Conservation (phyloP, 2,113 vertebrate species). For the Egretta garzetta region DNA sequence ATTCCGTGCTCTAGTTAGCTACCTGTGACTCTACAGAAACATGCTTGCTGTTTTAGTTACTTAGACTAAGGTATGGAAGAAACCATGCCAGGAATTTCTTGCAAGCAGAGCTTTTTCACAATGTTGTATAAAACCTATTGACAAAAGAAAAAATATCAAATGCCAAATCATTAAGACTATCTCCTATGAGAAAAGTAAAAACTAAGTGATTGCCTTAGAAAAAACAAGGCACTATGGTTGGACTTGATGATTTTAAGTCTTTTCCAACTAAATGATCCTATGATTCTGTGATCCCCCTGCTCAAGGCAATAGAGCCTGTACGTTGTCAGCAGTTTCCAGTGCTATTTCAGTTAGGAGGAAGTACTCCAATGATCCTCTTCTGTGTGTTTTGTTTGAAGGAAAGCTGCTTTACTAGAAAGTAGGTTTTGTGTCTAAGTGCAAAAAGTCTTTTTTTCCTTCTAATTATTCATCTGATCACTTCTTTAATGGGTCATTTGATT, state of each 20-base stretch:
- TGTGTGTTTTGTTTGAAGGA: background rate
- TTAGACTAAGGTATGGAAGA: background rate
- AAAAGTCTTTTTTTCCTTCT: background rate
- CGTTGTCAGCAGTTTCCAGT: background rate
- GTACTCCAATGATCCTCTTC: background rate
- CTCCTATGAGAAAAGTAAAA: background rate
- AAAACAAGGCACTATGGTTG: background rate
- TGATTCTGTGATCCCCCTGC: background rate
- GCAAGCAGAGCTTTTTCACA: background rate
- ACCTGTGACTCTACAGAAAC: background rate
- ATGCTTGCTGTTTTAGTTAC: background rate
- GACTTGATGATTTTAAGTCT: no score
- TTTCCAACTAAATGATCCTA: no score
- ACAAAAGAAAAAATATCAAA: background rate
- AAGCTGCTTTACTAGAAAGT: constrained; percentile 2
- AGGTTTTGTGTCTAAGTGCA: background rate
- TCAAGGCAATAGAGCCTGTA: background rate
- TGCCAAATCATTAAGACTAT: background rate
- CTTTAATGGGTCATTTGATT: constrained; percentile 30
- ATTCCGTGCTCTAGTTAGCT: background rate
- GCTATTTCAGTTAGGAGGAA: background rate
- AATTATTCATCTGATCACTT: constrained; percentile 42
- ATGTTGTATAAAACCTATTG: background rate
- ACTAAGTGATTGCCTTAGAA: background rate
- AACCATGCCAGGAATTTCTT: background rate